Percentiles rank a stretch among this genome's conserved stretches.
Evolutionary conservation across 2,113 vertebrate genomes (phyloP).

Genomic region (Xiphophorus couchianus): DNA sequence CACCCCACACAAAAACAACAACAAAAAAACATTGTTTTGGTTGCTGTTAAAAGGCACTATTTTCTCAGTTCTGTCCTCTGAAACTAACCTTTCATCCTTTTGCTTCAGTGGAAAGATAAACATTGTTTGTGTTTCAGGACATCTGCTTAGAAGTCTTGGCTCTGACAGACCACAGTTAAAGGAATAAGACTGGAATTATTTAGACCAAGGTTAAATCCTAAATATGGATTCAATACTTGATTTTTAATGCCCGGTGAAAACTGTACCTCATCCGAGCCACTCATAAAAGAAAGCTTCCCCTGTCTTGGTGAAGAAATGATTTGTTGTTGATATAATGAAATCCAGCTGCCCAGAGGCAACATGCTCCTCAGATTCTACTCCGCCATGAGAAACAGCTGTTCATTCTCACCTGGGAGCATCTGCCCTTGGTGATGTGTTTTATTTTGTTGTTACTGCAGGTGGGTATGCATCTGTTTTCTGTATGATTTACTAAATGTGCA

Average conservation of each 20-base stretch:
- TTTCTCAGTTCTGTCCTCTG: too few species aligned
- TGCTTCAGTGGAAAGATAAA: too few species aligned
- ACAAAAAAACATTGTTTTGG: too few species aligned
- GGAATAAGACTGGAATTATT: too few species aligned
- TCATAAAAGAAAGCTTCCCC: background rate
- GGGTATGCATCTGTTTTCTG: conserved; percentile 42
- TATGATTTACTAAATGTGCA: conserved; percentile 63
- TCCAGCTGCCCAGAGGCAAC: conserved; percentile 39
- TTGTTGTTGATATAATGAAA: conserved; percentile 45
- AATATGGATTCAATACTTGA: background rate
- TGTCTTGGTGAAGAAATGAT: conserved; percentile 35
- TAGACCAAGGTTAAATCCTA: too few species aligned
- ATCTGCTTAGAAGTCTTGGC: too few species aligned
- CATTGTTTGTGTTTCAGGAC: too few species aligned
- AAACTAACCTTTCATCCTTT: too few species aligned
- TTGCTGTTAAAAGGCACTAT: too few species aligned
- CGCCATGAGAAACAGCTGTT: conserved; percentile 66
- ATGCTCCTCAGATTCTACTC: conserved; percentile 34
- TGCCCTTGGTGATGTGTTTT: conserved; percentile 59
- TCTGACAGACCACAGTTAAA: too few species aligned
- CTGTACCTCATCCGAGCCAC: background rate
- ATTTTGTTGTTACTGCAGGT: conserved; percentile 44
- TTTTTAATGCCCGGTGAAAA: background rate
- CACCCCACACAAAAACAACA: too few species aligned
- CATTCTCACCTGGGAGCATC: conserved; percentile 45